phyloP scores from a whole-genome alignment of 53 echinoderm and acorn worm genomes.

The Luidia sarsii region DNA sequence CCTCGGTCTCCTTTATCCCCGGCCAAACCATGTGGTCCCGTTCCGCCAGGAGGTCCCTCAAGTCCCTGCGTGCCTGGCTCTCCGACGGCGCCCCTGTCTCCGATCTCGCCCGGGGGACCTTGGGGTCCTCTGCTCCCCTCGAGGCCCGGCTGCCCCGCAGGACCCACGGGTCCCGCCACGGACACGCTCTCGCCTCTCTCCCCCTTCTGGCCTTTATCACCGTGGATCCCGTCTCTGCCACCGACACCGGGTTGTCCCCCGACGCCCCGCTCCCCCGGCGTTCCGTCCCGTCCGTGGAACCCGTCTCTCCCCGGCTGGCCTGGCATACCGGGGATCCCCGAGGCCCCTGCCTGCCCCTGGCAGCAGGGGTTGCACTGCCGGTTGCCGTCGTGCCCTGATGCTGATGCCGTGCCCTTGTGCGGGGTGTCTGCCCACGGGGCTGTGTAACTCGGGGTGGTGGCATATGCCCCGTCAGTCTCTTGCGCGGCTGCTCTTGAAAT shows the following conservation, averaged over 20 bases:
- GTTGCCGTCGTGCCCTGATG: neutral
- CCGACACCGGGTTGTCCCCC: constrained; percentile 14
- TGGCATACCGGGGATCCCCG: constrained; percentile 37
- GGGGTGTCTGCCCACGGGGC: neutral
- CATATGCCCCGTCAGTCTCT: neutral
- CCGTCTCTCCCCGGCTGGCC: constrained; percentile 33
- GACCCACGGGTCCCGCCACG: constrained; percentile 6
- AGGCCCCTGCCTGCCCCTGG: constrained; percentile 25
- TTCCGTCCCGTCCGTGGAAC: constrained; percentile 43
- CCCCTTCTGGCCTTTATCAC: constrained; percentile 21
- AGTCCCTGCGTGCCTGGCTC: constrained; percentile 9
- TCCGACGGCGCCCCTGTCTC: constrained; percentile 31
- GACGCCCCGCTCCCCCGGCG: constrained; percentile 29
- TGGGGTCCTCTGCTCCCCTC: constrained; percentile 14
- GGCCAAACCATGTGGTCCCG: neutral
- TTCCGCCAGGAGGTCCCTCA: constrained; percentile 9
- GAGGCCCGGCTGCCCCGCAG: constrained; percentile 30
- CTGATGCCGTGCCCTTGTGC: neutral
- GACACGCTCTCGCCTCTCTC: constrained; percentile 24
- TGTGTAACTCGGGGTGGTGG: neutral
- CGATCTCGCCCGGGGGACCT: constrained; percentile 22
- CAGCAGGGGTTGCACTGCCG: constrained; percentile 46
- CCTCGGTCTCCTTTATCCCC: constrained; percentile 20
- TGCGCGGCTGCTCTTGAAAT: neutral
- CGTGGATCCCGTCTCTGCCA: constrained; percentile 20